Percentiles rank a stretch among this genome's conserved stretches.
phyloP scores from a whole-genome alignment of 2,797 vertebrate species.

The Numenius phaeopus region DNA sequence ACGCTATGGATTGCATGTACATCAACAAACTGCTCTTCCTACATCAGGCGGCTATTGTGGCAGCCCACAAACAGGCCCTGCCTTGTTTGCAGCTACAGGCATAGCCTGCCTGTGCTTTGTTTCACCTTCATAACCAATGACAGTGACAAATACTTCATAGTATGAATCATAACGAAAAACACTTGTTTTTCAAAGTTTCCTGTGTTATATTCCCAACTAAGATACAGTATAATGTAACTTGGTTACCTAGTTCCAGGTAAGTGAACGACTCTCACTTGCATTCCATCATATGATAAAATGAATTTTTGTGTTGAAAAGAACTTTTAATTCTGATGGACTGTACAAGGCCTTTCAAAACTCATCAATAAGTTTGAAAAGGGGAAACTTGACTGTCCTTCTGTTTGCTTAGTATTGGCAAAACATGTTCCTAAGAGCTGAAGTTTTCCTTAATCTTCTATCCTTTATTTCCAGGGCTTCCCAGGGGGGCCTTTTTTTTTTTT shows the following conservation, averaged over 20 bases:
- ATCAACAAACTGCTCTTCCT: background rate
- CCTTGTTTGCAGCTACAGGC: background rate
- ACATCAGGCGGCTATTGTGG: background rate
- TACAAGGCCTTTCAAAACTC: background rate
- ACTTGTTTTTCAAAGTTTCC: background rate
- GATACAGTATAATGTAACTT: background rate
- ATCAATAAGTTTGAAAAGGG: background rate
- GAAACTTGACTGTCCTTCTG: background rate
- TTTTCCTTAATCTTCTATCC: background rate
- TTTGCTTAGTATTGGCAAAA: background rate
- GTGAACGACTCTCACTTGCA: background rate
- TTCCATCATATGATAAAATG: background rate
- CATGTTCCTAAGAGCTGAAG: background rate
- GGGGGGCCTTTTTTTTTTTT: background rate
- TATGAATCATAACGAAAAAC: background rate
- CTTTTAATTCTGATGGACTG: background rate
- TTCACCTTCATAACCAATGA: background rate
- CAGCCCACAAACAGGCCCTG: background rate
- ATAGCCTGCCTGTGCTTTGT: background rate
- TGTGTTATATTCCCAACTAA: background rate
- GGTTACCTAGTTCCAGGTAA: background rate
- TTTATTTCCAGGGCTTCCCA: background rate
- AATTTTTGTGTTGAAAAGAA: background rate
- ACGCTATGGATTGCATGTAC: rapidly evolving
- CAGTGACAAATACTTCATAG: background rate